These are phyloP conservation scores for Sminthurinus aureus DNA, from an alignment of 2,888 invertebrate species.

Conservation along the genomic window DNA sequence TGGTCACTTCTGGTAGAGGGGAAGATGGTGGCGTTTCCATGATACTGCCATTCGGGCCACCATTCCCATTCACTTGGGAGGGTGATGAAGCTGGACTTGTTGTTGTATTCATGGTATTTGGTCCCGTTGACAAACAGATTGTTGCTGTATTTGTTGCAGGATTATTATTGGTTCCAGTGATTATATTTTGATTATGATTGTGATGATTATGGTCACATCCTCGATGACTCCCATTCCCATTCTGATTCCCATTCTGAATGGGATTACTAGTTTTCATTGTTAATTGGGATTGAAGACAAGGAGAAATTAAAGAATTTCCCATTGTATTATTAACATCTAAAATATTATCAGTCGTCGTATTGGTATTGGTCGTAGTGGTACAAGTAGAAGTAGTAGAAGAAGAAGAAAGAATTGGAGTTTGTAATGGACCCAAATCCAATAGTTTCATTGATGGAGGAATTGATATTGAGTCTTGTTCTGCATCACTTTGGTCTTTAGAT, in stretches of 20 bases:
- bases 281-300: neutral
- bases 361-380: neutral
- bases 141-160: no score
- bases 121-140: neutral
- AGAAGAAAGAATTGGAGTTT: constrained; percentile 50
- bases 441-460: constrained; percentile 59
- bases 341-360: neutral
- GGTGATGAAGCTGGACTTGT: constrained; percentile 6
- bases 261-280: neutral
- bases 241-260: constrained; percentile 40
- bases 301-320: no score
- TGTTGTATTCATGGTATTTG: neutral
- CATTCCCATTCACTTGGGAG: constrained; percentile 36
- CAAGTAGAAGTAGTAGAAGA: neutral
- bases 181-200: constrained; percentile 2
- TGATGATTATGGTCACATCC: constrained; percentile 54
- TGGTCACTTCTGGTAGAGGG: constrained; percentile 49
- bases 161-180: neutral
- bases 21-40: constrained; percentile 51
- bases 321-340: neutral
- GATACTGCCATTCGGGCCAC: constrained; percentile 7
- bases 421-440: constrained; percentile 47
- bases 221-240: constrained; percentile 14
- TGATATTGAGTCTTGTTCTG: constrained; percentile 55
- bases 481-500: constrained; percentile 52